phyloP scores from a whole-genome alignment of 2,113 vertebrate species.

The Kryptolebias marmoratus region DNA sequence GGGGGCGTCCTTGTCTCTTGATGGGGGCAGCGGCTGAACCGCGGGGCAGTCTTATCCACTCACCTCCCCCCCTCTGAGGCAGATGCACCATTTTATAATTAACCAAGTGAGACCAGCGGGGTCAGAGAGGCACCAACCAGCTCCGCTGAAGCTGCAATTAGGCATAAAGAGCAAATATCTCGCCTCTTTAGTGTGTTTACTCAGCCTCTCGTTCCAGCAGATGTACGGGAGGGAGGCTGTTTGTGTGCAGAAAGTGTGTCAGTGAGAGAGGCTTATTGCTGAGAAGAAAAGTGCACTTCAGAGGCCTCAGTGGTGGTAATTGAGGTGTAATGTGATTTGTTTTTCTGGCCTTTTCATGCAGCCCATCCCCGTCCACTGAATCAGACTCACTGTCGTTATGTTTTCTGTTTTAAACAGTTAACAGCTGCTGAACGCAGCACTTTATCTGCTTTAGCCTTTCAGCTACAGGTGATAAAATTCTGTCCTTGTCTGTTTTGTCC shows the following conservation, averaged over 20 bases:
- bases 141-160: conserved; percentile 10
- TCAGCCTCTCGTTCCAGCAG: conserved; percentile 14
- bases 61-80: conserved; percentile 46
- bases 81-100: conserved; percentile 67
- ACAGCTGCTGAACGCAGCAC: conserved; percentile 32
- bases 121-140: conserved; percentile 33
- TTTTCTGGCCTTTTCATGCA: conserved; percentile 57
- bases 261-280: conserved; percentile 54
- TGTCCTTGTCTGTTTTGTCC: no score
- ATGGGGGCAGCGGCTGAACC: conserved; percentile 50
- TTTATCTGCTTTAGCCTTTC: no score
- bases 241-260: conserved; percentile 28
- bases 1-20: conserved; percentile 64
- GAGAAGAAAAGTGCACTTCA: conserved; percentile 51
- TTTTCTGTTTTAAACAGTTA: conserved; percentile 62
- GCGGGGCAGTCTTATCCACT: conserved; percentile 50
- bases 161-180: conserved; percentile 3
- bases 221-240: conserved; percentile 22
- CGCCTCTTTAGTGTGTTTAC: conserved; percentile 11
- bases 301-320: conserved; percentile 68
- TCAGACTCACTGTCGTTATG: conserved; percentile 64
- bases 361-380: conserved; percentile 63
- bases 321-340: conserved; percentile 75
- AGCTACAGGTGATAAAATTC: no score
- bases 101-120: conserved; percentile 58